Base-by-base conservation (phyloP, 2,888 invertebrate genomes). In the Scaptomyza caliginosa region DNA sequence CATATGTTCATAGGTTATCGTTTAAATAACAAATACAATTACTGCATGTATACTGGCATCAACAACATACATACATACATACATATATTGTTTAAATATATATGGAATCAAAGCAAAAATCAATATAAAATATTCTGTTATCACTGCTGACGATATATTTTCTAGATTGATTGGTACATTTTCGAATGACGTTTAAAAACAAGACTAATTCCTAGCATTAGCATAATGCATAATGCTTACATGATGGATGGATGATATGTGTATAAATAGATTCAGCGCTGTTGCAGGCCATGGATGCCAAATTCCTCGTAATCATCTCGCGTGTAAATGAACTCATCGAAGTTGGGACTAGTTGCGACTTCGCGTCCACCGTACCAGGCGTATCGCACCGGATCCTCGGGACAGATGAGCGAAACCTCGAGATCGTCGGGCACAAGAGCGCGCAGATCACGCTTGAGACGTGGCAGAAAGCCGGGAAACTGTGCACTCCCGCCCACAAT, bases 271-370 rank as follows among this genome's bases (percentile, higher is more conserved):
- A 8, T 32, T 55, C 59, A 83, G 3, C 75, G 72, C 10, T 84
- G 78, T 5, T 59, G 80, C 48, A 71, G 65, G 3, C 83, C 86
- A 28, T 78, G 72, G 16, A 82, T 72, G n/a, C 98, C 98, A 87
- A 95, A 94, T 90, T 98, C 98, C 68, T 98, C 97, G 90, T 97
- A 99, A 80, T 98, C 96, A 74, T 96, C 95, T 79, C 94, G 94
- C 0, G 96, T 96, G 2, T 98, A 94, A 65, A 96, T 92, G 77
- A 94, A 93, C 0, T 93, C 94, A 67, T 94, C 93, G 77, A 98
- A 96, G 36, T 94, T 93, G 6, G 95, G 93, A 89, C 96, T 95
- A 76, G 94, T 92, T 3, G 96, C 94, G 38, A 98, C 92, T 39
- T 93, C 90, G 74, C 94, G 95, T 0, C 98, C 99, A 3, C 98